A percentile compares a stretch with the other conserved stretches of the same genome.
phyloP scores from a whole-genome alignment of 2,113 vertebrate genomes.

The Rhinopomastus cyanomelas region DNA sequence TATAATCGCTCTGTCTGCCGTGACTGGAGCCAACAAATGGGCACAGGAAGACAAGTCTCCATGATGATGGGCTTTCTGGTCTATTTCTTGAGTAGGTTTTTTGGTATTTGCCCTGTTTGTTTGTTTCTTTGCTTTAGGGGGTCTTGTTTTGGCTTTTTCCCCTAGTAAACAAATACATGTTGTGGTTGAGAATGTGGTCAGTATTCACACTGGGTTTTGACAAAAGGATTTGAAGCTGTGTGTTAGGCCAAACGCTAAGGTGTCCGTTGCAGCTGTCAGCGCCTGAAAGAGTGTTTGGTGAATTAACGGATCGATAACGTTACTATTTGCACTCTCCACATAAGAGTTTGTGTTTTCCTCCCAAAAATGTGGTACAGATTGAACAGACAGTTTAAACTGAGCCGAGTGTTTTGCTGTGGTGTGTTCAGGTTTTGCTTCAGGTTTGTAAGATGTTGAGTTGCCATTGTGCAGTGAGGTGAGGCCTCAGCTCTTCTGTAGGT shows the following conservation, averaged over 20 bases:
- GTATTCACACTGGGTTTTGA: background rate
- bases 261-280: background rate
- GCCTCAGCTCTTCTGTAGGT: background rate
- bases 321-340: background rate
- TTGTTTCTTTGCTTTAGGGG: background rate
- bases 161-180: background rate
- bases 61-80: background rate
- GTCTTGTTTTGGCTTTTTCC: background rate
- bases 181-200: background rate
- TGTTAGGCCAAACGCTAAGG: background rate
- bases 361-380: background rate
- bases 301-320: background rate
- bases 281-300: background rate
- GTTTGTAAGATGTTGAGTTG: background rate
- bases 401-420: background rate
- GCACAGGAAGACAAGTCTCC: background rate
- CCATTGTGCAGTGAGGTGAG: background rate
- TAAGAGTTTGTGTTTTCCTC: background rate
- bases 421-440: background rate
- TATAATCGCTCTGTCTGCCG: background rate
- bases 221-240: background rate
- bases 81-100: background rate
- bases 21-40: background rate
- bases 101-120: too few species aligned
- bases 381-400: background rate